Evolutionary conservation across 2,888 invertebrate species (phyloP), one percentile per base, ranked within the genome.

Genomic region (Rhogogaster chlorosoma): DNA sequence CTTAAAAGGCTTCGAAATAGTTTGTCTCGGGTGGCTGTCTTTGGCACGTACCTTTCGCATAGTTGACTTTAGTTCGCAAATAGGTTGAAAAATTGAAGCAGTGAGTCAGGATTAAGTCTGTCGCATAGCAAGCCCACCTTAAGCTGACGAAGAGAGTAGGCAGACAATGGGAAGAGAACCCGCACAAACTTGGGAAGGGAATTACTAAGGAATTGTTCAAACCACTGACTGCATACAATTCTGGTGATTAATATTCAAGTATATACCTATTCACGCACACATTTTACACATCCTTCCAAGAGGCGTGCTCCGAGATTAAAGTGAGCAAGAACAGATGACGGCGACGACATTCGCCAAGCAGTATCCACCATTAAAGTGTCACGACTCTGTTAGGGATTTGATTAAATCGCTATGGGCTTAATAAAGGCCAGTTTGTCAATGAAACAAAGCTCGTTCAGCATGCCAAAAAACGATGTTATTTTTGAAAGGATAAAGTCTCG

Each of bases 161-260:
- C 88, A 91, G 91, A 91, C 91, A 91, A 91, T 91, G 87, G 91
- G 26, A 88, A 89, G 87, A 86, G 87, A 87, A 86, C 86, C 86
- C 86, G n/a, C n/a, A 84, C 84, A 85, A 86, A 86, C 87, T 86
- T 85, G 71, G 45, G 15, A 29, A 64, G 32, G 32, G 26, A 83
- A 83, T 83, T 83, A 70, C 67, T 83, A 26, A 70, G 67, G 42
- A 61, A 67, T 67, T 67, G 83, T 83, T 57, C 83, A 36, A 22
- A 36, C 15, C 83, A 22, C 32, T 67, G 38, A 83, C 83, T 45
- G 67, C 67, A 80, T 38, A 80, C 36, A 57, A 80, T 80, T 67
- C 67, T 45, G 83, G 45, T 64, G 82, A 82, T 82, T 53, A 82
- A 82, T 82, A 64, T 82, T n/a, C 18, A 82, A 7, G 42, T 53